Conservation (phyloP, 2,797 vertebrate species). For the Macrochelys suwanniensis region DNA sequence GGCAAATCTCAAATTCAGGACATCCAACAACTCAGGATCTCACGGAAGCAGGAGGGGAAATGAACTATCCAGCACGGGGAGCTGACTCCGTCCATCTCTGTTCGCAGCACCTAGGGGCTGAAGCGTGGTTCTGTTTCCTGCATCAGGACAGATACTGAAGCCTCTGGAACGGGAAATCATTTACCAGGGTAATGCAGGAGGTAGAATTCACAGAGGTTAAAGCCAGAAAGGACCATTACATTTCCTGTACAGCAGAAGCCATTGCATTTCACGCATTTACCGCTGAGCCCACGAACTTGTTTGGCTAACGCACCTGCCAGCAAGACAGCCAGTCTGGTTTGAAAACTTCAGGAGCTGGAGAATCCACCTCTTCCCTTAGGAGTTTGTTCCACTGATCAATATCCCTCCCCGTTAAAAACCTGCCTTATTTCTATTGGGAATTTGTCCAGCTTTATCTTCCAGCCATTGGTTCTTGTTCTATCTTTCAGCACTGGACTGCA, state of each 20-base stretch:
- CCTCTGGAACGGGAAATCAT: neutral
- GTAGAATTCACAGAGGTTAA: neutral
- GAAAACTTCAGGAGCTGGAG: no score
- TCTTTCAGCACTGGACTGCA: neutral
- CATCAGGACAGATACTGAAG: neutral
- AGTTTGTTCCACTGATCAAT: neutral
- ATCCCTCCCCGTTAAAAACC: neutral
- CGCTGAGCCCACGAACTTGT: neutral
- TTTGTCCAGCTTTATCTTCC: neutral
- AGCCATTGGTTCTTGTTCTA: neutral
- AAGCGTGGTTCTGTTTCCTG: neutral
- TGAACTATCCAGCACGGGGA: neutral
- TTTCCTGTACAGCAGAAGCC: neutral
- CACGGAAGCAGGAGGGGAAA: neutral
- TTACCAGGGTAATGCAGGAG: neutral
- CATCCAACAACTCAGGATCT: neutral
- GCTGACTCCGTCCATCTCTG: neutral
- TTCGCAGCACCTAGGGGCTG: neutral
- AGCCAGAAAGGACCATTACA: neutral
- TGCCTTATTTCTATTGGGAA: neutral
- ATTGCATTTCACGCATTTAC: neutral
- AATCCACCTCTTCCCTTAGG: no score
- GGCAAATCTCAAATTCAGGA: neutral
- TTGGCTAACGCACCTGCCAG: neutral
- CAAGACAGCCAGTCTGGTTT: neutral